Evolutionary conservation across 1,140 invertebrate species (phyloP).

Genomic region (Solenopsis invicta): DNA sequence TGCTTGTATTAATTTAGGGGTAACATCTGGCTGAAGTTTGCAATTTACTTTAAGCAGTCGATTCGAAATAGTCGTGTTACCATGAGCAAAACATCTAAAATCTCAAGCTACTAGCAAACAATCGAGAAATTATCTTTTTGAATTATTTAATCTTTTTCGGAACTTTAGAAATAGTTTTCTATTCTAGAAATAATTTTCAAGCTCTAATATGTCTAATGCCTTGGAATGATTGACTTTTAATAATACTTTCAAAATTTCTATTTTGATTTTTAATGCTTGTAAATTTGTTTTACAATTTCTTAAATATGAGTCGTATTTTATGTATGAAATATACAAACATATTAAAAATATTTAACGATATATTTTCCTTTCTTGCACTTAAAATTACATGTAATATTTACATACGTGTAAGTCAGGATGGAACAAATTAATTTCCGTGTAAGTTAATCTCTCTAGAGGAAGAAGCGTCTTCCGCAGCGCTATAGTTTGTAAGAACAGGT

Average conservation of each 20-base stretch:
- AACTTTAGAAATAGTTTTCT: not conserved
- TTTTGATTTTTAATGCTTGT: not conserved
- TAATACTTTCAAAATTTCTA: not conserved
- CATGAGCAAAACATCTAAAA: not conserved
- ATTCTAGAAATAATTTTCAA: not conserved
- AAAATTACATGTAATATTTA: not conserved
- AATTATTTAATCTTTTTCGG: too few species aligned
- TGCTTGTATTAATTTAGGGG: constrained; percentile 60
- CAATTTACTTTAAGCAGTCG: constrained; percentile 49
- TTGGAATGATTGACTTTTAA: not conserved
- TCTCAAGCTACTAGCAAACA: not conserved
- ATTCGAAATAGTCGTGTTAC: constrained; percentile 24
- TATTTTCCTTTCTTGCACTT: not conserved
- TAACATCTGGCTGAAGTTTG: constrained; percentile 47
- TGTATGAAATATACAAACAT: not conserved
- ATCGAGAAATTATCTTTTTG: not conserved
- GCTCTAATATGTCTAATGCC: not conserved
- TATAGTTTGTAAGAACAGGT: not conserved
- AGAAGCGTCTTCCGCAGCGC: not conserved
- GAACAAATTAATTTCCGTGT: constrained; percentile 20
- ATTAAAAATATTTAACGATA: not conserved
- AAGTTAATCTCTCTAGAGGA: not conserved
- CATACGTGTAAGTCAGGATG: not conserved
- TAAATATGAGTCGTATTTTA: not conserved
- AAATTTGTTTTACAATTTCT: constrained; percentile 1